Evolutionary conservation across 1,140 invertebrate genomes (phyloP), one percentile per base, ranked within the genome.

Genomic region (Neelides sp.): DNA sequence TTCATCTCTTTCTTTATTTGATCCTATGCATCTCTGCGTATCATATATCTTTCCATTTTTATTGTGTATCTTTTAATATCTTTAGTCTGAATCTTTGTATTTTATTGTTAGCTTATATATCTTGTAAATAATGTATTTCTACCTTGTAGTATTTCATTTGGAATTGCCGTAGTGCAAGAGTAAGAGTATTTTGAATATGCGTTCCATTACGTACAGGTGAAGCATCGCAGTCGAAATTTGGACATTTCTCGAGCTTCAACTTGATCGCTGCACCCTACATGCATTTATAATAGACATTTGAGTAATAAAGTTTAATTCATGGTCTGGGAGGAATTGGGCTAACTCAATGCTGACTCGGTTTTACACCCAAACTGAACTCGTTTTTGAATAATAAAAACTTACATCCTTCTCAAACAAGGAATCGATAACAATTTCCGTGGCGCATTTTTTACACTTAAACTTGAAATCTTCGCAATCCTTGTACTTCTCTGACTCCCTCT

Each of bases 131-230:
- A 41, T 17, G 26, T 32, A 19, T 43, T 42, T 53, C 62, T 64
- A 73, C 74, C 59, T 74, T 65, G 63, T 91, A 91, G 69, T 90
- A 94, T 50, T 78, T 76, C 3, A 66, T 65, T 35, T 88, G 76
- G 59, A 77, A 76, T 42, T 67, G 63, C 30, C 80, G 73, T 3
- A 91, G 77, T 48, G 73, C 69, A 7, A 78, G 57, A 22, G 75
- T 74, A 24, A 92, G 60, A 57, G 78, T 73, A 67, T 92, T 92
- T 54, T 78, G 74, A 52, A 92, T 75, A 36, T 72, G 71, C 8
- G 72, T 65, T 32, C 78, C 58, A 62, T 80, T 79, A 48, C 78
- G 76, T 48, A 77, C 65, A 0, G 82, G 83, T 42, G 69, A 63
- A 3, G 71, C 62, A 7, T 60, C 63, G 62, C 85, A 88, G 3